Conservation (phyloP, 1,140 invertebrate species). For the Sarcophaga bullata region DNA sequence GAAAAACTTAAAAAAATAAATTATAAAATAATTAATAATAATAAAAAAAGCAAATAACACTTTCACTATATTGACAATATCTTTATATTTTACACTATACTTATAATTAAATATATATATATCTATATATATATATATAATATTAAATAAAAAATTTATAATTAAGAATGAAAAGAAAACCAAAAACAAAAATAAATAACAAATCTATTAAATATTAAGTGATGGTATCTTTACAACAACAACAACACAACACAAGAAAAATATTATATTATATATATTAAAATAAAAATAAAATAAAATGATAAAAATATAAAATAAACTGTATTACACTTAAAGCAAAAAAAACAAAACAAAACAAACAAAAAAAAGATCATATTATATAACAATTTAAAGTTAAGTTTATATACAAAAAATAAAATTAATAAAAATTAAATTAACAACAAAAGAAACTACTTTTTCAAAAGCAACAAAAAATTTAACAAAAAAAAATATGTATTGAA, state of each 20-base stretch:
- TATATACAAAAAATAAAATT: constrained; percentile 28
- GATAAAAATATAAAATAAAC: constrained; percentile 6
- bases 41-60: constrained; percentile 36
- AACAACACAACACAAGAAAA: not conserved
- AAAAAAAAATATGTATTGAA: not conserved
- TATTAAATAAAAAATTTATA: too few species aligned
- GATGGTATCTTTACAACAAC: constrained; percentile 38
- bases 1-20: not conserved
- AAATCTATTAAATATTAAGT: constrained; percentile 39
- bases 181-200: not conserved
- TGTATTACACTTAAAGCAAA: constrained; percentile 36
- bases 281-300: constrained; percentile 1
- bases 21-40: not conserved
- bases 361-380: constrained; percentile 21
- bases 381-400: constrained; percentile 19
- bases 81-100: constrained; percentile 41
- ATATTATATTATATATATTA: constrained; percentile 14
- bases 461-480: not conserved
- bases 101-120: constrained; percentile 35
- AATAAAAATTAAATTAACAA: not conserved
- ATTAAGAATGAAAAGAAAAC: too few species aligned
- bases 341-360: not conserved
- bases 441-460: not conserved
- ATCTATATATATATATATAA: not conserved
- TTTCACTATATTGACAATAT: constrained; percentile 41